Evolutionary conservation across 1,140 invertebrate genomes (phyloP).

Genomic region (Diorhabda elongata): DNA sequence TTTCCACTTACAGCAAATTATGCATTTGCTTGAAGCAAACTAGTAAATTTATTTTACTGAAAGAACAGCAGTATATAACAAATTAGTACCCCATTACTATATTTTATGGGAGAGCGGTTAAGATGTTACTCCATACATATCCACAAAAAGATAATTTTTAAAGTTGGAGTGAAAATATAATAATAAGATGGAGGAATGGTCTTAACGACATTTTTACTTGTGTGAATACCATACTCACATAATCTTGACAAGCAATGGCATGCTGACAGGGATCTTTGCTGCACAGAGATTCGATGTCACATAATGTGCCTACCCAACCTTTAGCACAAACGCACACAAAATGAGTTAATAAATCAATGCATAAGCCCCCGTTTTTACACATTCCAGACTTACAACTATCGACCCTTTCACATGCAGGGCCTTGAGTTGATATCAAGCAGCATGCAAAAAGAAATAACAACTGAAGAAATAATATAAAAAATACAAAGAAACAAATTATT

Average conservation of each 20-base stretch:
- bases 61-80: no score
- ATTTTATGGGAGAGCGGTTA: no score
- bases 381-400: conserved; percentile 49
- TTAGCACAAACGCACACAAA: conserved; percentile 52
- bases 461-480: neutral
- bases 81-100: no score
- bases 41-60: no score
- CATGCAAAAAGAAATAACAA: conserved; percentile 39
- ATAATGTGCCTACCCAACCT: conserved; percentile 56
- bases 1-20: no score
- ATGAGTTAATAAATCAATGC: conserved; percentile 52
- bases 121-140: no score
- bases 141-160: no score
- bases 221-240: conserved; percentile 52
- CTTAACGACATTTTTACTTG: neutral
- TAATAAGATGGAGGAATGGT: no score
- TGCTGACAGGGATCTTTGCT: conserved; percentile 55
- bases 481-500: no score
- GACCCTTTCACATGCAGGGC: conserved; percentile 59
- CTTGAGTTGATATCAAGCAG: conserved; percentile 51
- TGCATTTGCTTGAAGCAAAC: no score
- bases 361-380: conserved; percentile 60
- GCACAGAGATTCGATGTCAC: conserved; percentile 50
- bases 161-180: no score
- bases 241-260: conserved; percentile 55